phyloP scores from a whole-genome alignment of 2,113 vertebrate genomes.

The Oncorhynchus clarkii region DNA sequence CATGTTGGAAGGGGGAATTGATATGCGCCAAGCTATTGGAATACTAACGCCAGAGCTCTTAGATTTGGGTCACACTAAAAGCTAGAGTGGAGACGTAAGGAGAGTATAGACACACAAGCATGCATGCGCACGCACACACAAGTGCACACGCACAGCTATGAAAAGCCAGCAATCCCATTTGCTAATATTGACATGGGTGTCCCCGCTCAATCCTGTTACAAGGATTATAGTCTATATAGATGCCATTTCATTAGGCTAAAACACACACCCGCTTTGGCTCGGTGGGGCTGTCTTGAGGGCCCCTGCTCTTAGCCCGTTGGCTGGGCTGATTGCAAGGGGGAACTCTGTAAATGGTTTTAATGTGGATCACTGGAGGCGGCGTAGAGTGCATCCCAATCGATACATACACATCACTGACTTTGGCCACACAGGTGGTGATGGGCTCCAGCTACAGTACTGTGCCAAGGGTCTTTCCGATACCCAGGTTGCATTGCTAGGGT shows the following conservation, averaged over 20 bases:
- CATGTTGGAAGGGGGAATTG: constrained; percentile 57
- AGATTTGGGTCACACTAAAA: constrained; percentile 52
- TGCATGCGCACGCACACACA: neutral
- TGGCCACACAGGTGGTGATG: constrained; percentile 23
- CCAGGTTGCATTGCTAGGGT: neutral
- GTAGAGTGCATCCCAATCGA: constrained; percentile 64
- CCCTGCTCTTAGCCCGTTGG: constrained; percentile 65
- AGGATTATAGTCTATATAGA: constrained; percentile 79
- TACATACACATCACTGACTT: constrained; percentile 48
- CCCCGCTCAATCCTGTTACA: constrained; percentile 76
- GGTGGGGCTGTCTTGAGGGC: constrained; percentile 48
- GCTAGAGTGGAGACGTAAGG: constrained; percentile 46
- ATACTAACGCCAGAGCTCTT: constrained; percentile 46
- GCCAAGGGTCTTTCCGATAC: too few relatives aligned
- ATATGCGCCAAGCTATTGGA: constrained; percentile 46
- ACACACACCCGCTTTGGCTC: constrained; percentile 63
- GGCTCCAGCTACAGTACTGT: neutral
- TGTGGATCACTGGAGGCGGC: constrained; percentile 69
- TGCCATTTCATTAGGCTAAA: constrained; percentile 81
- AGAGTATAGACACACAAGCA: constrained; percentile 23
- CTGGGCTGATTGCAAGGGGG: constrained; percentile 63
- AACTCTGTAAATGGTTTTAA: constrained; percentile 72
- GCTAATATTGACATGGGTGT: constrained; percentile 78
- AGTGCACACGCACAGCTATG: constrained; percentile 13
- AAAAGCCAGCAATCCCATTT: constrained; percentile 76